Percentiles rank a stretch among this genome's conserved stretches.
These are phyloP conservation scores for Formica selysi DNA, from an alignment of 1,140 invertebrate genomes.

Conservation along the genomic window DNA sequence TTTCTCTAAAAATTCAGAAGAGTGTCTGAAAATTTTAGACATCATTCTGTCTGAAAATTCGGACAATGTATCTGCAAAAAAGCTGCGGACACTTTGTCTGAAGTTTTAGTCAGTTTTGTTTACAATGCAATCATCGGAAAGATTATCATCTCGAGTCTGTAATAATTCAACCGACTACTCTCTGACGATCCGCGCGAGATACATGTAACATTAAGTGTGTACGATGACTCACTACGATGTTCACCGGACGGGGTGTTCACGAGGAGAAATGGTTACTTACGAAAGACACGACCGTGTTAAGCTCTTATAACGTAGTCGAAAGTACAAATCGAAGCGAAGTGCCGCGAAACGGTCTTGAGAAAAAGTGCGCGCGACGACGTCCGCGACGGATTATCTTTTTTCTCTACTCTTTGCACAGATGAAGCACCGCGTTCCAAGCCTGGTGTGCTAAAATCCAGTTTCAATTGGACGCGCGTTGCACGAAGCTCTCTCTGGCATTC, in stretches of 20 bases:
- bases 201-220: slow-evolving; percentile 17
- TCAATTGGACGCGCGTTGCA: not conserved
- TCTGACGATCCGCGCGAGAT: not conserved
- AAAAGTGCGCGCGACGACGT: not conserved
- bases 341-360: not conserved
- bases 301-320: not conserved
- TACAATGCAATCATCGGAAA: not conserved
- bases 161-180: not conserved
- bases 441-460: slow-evolving; percentile 22
- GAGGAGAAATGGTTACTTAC: not conserved
- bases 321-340: slow-evolving; percentile 20
- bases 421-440: not conserved
- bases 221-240: not conserved
- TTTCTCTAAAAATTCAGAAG: too few relatives aligned
- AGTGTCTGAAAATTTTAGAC: too few relatives aligned
- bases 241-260: not conserved
- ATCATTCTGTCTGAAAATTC: too few relatives aligned
- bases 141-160: not conserved
- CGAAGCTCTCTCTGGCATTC: slow-evolving; percentile 1
- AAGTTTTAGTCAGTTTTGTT: too few relatives aligned
- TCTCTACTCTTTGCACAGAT: not conserved
- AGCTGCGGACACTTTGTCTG: too few relatives aligned
- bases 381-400: not conserved
- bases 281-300: slow-evolving; percentile 1
- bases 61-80: too few relatives aligned